Evolutionary conservation across 1,140 invertebrate species (phyloP).

Genomic region (Platorchestia sp.): DNA sequence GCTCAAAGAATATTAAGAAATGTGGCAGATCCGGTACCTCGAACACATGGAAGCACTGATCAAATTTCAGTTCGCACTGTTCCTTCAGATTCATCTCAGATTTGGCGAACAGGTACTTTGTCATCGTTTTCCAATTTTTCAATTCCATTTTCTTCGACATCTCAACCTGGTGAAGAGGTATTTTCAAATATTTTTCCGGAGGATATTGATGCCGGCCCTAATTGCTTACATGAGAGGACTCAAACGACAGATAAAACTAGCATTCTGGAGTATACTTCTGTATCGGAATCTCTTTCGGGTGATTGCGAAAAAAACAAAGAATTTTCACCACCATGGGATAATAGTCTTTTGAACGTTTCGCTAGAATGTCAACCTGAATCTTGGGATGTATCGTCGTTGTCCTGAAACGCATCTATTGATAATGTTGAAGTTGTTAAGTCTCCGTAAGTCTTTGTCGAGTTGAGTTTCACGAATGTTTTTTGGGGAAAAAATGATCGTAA

Average conservation of each 20-base stretch:
- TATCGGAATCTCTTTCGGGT: background rate
- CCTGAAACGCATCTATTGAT: background rate
- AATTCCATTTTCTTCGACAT: background rate
- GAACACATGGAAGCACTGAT: background rate
- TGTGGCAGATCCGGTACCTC: conserved; percentile 2
- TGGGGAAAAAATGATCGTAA: background rate
- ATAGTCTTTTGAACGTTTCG: background rate
- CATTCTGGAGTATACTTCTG: background rate
- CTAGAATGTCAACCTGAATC: background rate
- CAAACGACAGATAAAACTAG: background rate
- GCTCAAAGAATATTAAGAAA: conserved; percentile 60
- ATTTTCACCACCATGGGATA: background rate
- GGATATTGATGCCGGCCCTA: background rate
- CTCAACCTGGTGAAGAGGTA: background rate
- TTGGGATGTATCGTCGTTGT: background rate
- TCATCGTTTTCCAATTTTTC: background rate
- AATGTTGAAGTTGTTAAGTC: background rate
- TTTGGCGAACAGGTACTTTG: background rate
- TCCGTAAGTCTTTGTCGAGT: background rate
- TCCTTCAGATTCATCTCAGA: background rate
- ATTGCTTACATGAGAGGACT: background rate
- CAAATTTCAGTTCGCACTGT: background rate
- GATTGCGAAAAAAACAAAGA: background rate
- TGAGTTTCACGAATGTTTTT: background rate
- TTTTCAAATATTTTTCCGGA: background rate